phyloP scores from a whole-genome alignment of 2,797 vertebrate species.

The Pterois miles region DNA sequence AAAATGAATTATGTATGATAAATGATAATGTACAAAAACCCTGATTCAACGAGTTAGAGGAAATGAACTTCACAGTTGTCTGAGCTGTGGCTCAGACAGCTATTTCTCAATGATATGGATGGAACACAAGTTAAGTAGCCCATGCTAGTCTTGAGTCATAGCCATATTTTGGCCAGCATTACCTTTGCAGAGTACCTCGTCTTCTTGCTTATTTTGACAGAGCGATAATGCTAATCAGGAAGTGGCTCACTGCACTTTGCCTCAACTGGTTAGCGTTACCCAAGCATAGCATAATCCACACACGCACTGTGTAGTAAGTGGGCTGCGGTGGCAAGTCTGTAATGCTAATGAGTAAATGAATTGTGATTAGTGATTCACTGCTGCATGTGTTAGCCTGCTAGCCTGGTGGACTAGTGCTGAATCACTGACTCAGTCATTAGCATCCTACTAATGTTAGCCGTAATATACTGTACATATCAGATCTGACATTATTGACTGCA shows the following conservation, averaged over 20 bases:
- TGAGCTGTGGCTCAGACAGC: not conserved
- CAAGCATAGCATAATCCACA: conserved; percentile 18
- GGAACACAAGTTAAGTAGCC: not conserved
- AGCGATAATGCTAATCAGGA: conserved; percentile 33
- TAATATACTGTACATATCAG: conserved; percentile 50
- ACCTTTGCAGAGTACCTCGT: not conserved
- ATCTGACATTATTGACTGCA: conserved; percentile 34
- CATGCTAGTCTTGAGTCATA: conserved; percentile 3
- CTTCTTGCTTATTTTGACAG: conserved; percentile 22
- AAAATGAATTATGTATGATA: not conserved
- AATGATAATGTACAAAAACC: not conserved
- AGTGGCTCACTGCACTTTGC: conserved; percentile 31
- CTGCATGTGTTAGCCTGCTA: conserved; percentile 51
- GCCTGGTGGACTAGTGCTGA: conserved; percentile 44
- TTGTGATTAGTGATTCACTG: conserved; percentile 59
- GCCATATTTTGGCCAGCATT: not conserved
- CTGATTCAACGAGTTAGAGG: not conserved
- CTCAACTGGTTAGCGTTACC: conserved; percentile 35
- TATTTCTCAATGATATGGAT: not conserved
- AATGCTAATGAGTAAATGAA: conserved; percentile 54
- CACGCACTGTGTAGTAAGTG: conserved; percentile 14
- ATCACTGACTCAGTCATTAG: conserved; percentile 59
- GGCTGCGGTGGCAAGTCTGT: conserved; percentile 31
- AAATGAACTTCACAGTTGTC: not conserved
- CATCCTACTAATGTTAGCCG: conserved; percentile 42